Conservation (phyloP, 2,797 vertebrate genomes). For the Aselliscus stoliczkanus region DNA sequence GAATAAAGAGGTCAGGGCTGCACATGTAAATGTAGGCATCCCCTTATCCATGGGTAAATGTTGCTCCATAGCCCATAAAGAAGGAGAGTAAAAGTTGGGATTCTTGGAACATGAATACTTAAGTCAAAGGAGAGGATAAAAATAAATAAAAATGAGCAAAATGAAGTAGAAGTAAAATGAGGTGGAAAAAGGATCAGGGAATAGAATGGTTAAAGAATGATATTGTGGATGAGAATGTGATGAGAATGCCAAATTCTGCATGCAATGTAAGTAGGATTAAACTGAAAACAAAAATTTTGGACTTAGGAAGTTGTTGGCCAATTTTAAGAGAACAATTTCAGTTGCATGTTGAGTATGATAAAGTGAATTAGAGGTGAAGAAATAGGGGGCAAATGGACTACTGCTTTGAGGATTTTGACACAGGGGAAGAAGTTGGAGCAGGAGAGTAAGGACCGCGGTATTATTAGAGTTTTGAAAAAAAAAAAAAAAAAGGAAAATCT, state of each 20-base stretch:
- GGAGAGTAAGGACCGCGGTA: rapidly evolving
- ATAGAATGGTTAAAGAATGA: not conserved
- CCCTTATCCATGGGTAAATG: not conserved
- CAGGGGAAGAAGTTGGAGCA: not conserved
- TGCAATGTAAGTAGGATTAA: not conserved
- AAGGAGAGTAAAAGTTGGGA: not conserved
- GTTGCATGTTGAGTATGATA: not conserved
- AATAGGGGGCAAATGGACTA: rapidly evolving
- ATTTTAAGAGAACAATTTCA: not conserved
- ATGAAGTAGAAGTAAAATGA: not conserved
- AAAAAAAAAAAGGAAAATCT: not conserved
- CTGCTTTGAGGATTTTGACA: not conserved
- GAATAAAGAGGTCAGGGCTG: not conserved
- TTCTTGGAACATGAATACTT: not conserved
- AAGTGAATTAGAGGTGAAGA: not conserved
- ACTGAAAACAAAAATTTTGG: not conserved
- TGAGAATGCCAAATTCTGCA: not conserved
- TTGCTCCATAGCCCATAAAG: not conserved
- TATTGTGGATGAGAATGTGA: not conserved
- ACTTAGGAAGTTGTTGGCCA: not conserved
- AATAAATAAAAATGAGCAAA: not conserved
- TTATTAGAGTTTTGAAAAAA: not conserved
- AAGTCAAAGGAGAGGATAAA: not conserved
- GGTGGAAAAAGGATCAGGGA: not conserved
- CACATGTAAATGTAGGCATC: not conserved